Conservation (phyloP, 1,140 invertebrate genomes). For the Scaptodrosophila lebanonensis region DNA sequence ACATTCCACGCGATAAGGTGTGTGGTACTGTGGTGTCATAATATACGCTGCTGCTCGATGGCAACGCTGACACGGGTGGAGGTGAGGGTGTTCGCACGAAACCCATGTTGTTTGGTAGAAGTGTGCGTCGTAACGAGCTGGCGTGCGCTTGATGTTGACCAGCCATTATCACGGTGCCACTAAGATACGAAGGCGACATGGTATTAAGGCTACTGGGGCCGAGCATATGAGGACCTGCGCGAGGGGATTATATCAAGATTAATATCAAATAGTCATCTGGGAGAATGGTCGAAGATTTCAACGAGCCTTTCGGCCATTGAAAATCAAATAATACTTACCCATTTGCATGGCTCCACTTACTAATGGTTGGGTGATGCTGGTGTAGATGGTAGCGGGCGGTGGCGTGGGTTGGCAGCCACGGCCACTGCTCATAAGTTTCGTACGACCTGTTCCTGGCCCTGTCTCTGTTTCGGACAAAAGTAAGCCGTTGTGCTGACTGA, state of each 20-base stretch:
- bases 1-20: conserved; percentile 42
- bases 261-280: background rate
- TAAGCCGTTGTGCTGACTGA: conserved; percentile 11
- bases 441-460: too few relatives aligned
- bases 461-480: too few relatives aligned
- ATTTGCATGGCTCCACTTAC: conserved; percentile 53
- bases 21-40: conserved; percentile 56
- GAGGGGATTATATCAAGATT: background rate
- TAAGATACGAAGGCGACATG: conserved; percentile 46
- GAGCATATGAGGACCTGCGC: conserved; percentile 45
- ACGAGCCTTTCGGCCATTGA: background rate
- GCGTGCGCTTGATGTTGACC: conserved; percentile 51
- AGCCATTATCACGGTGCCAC: conserved; percentile 49
- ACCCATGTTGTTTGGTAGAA: conserved; percentile 61
- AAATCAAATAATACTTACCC: conserved; percentile 39
- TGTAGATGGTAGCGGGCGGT: conserved; percentile 42
- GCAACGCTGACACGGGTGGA: conserved; percentile 30
- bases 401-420: conserved; percentile 11
- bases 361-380: conserved; percentile 48
- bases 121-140: conserved; percentile 40
- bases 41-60: conserved; percentile 39
- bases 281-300: background rate
- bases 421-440: background rate
- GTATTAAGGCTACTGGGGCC: conserved; percentile 36
- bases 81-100: conserved; percentile 44